Base-by-base conservation (phyloP, 2,888 invertebrate genomes). In the Coelopa pilipes region DNA sequence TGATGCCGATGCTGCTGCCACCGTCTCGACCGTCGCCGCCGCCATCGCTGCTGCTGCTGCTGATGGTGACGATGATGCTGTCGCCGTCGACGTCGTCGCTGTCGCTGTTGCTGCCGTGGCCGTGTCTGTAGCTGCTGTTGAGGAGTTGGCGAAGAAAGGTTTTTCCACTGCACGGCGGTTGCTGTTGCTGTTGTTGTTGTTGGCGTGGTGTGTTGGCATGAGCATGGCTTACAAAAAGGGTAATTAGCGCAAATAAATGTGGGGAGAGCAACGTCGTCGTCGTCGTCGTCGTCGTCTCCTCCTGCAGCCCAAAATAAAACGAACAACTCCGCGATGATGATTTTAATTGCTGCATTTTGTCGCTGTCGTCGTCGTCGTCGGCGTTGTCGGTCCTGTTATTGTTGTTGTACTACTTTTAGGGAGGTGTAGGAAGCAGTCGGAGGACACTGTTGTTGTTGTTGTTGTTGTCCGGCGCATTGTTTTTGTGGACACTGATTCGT, bases 161-260 rank as follows among this genome's bases (percentile, higher is more conserved):
- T 34, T 34, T 34, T 34, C 34, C 34, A 34, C 34, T 34, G 34
- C 2, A 34, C 7, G 67, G 72, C 19, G 68, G 73, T 49, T 73
- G 73, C 53, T 77, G 70, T 70, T 73, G 72, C 21, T 34, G 34
- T 53, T 69, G 66, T 59, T 55, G 15, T 65, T 68, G 70, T 66
- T 68, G 67, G 55, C 47, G 17, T 66, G 62, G 71, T 66, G 34
- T 70, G 65, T 45, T 67, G 70, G 70, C 76, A 75, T 72, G 75
- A 75, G 75, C 78, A 79, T 79, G 75, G 83, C 79, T 81, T 82
- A 81, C 82, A 83, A 83, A 84, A 83, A 83, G 81, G 80, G 83
- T 84, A 84, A 84, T 84, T 84, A 85, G 85, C 84, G 80, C 82
- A 79, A 80, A 83, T 80, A 80, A 81, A 83, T 80, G 81, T 80